Evolutionary conservation across 2,797 vertebrate species (phyloP), one percentile per base, ranked within the genome.

Genomic region (Phalloptychus januarius): DNA sequence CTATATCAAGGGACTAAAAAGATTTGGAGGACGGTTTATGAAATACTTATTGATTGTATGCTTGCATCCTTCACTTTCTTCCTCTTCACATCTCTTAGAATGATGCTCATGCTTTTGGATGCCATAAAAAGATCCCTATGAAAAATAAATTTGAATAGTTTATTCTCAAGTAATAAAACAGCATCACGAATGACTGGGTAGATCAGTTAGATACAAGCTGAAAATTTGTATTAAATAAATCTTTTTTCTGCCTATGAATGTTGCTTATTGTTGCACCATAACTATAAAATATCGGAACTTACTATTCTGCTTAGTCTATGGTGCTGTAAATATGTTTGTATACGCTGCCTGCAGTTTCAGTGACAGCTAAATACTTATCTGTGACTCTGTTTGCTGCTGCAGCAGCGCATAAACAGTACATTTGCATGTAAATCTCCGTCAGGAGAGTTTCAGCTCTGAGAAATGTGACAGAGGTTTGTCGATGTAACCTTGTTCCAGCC

Each of bases 401-500:
- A 25, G 79, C 20, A 11, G 78, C 40, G 52, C 44, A 28, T 33
- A 48, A 38, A 70, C 36, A 69, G 78, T 63, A 58, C 61, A 85
- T 71, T 72, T 79, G 54, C 42, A 40, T 71, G 74, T 52, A 81
- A 81, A 77, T 83, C 87, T 82, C 83, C 79, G 61, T 79, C 79
- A 84, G 78, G 52, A 63, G 63, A 63, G 79, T 76, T 70, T 80
- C 79, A 50, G 74, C 81, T 10, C 28, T 44, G 28, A 78, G 75
- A 72, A 78, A 81, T 58, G 77, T 85, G 80, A 87, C 58, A 61
- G 82, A 84, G 79, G 31, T 63, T 77, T 45, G 75, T 78, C 78
- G 7, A 1, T 5, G 80, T 78, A 83, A 88, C 82, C 79, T 90
- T 76, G 81, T 82, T 79, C 65, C 7, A 79, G 81, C 65, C 76